These are phyloP conservation scores for Amblyopsis rosae DNA, from an alignment of 2,113 vertebrate genomes.

Conservation along the genomic window DNA sequence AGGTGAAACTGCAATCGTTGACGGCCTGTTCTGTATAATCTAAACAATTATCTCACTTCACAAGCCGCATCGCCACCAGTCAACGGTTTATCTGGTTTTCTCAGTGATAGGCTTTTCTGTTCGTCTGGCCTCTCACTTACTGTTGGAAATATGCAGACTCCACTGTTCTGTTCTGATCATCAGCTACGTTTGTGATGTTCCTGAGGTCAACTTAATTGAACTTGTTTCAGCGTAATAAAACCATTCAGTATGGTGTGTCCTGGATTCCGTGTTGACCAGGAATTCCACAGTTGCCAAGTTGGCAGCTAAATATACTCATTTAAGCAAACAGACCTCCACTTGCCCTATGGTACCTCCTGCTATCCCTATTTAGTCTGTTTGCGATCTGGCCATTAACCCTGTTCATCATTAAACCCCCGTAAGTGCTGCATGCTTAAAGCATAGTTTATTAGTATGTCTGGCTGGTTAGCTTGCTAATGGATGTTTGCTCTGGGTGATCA, in stretches of 20 bases:
- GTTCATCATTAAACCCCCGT: slow-evolving; percentile 55
- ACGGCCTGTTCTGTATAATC: background rate
- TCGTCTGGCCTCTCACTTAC: slow-evolving; percentile 14
- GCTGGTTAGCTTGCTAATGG: slow-evolving; percentile 68
- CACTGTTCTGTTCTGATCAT: background rate
- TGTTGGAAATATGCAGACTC: slow-evolving; percentile 12
- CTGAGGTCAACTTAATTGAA: background rate
- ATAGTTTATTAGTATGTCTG: slow-evolving; percentile 56
- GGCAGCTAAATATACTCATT: background rate
- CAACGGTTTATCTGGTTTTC: background rate
- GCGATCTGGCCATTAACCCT: slow-evolving; percentile 32
- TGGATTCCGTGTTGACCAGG: background rate
- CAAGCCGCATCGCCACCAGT: background rate
- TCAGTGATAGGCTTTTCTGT: background rate
- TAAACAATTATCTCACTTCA: background rate
- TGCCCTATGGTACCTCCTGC: background rate
- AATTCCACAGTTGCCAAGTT: slow-evolving; percentile 41
- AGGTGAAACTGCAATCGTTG: slow-evolving; percentile 25
- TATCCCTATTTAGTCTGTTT: slow-evolving; percentile 36
- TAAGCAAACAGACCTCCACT: slow-evolving; percentile 26
- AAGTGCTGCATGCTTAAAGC: slow-evolving; percentile 36
- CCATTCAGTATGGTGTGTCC: background rate
- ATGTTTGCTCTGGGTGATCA: slow-evolving; percentile 66
- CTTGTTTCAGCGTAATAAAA: slow-evolving; percentile 13
- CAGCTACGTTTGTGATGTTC: background rate